Base-by-base conservation (phyloP, 2,888 invertebrate genomes). In the Drosophila flavopinicola region DNA sequence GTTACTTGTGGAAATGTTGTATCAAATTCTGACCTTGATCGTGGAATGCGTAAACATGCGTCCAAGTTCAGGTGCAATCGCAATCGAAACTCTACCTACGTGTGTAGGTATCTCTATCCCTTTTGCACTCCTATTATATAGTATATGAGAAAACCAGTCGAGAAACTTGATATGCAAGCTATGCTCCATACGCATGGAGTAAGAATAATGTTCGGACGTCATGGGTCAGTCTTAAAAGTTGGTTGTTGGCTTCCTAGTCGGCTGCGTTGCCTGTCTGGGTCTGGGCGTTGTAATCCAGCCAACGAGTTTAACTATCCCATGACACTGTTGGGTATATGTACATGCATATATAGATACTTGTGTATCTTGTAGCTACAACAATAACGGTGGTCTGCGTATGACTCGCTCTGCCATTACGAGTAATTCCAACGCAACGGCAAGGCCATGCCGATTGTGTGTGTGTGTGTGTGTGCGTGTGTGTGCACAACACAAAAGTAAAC, bases 61-160 rank as follows among this genome's bases (percentile, higher is more conserved):
- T 56, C 45, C 87, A 87, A 80, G 80, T 87, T 85, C 87, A 87
- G 85, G 87, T 78, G 61, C 85, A 85, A 47, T 75, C 82, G 74
- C 82, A 73, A 44, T 49, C 11, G 42, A 37, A 70, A 48, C 54
- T n/a, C n/a, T 41, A 37, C 39, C 32, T 44, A 30, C 37, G 10
- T 17, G 3, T 6, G 37, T 17, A 17, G 49, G 20, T 20, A 30
- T 25, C 32, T 37, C 32, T 32, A 25, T 56, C 32, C 33, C 57
- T 57, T 52, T 65, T 51, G 13, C 35, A 23, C 57, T 23, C 35
- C n/a, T 25, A 13, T 6, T 20, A 5, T 2, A 27, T n/a, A 0
- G 39, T 29, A 24, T 15, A 1, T 39, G 20, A 13, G 29, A 41
- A 65, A 65, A 65, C 70, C 83, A 56, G 61, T 67, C 56, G 38